Base-by-base conservation (phyloP, 2,797 vertebrate species). In the Cyclopterus lumpus region DNA sequence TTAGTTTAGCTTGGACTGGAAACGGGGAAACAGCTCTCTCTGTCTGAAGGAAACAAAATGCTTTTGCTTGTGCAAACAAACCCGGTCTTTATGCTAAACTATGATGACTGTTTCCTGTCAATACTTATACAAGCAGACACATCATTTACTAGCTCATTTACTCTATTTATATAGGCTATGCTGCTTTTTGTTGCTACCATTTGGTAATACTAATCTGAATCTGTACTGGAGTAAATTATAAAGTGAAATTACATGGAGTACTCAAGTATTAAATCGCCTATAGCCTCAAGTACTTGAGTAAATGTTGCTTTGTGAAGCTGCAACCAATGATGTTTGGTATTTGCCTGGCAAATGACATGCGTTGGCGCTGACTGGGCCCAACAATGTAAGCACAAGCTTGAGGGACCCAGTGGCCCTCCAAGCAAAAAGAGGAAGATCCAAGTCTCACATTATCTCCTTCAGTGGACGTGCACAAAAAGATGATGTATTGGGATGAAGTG, bases 401-500 rank as follows among this genome's bases (percentile, higher is more conserved):
- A 6, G 11, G 8, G 3, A 3, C n/a, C n/a, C 4, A 26, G 22
- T 28, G 28, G 9, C n/a, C 34, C 16, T 34, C 34, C 55, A 6
- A 53, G 8, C 15, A 26, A 36, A 44, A 62, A 16, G 0, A 67
- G 4, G 5, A 53, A 48, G 5, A 49, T 1, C 15, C 58, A 14
- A 32, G 30, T 61, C 46, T 53, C 24, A 10, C 20, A 57, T 54
- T 15, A 26, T 34, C 18, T 72, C 26, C 28, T 44, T 22, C 22
- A 44, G 58, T 75, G 69, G 24, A 68, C 32, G 67, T 28, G 38
- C 81, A 76, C 49, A 82, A 64, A 69, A 55, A 87, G 34, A 81
- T 76, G 55, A 77, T 69, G 58, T 49, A 60, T 82, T 67, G 71
- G 63, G 73, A 81, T 73, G 81, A 79, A 79, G 70, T 67, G 82